These are phyloP conservation scores for Rhinophrynus dorsalis DNA, from an alignment of 2,797 vertebrate genomes.

Conservation along the genomic window DNA sequence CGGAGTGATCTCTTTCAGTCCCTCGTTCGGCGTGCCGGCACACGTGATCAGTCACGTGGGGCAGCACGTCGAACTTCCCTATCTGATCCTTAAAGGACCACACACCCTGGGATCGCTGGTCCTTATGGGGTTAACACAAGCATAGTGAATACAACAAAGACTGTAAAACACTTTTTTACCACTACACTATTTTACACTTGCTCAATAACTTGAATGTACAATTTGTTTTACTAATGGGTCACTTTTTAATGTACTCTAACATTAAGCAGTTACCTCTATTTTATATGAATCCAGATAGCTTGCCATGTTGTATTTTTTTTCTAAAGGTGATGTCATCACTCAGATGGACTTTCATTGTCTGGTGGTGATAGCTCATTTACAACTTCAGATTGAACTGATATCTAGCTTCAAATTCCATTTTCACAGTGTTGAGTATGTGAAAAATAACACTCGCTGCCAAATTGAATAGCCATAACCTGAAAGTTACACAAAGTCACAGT, in stretches of 20 bases:
- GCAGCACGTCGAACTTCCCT: too few relatives aligned
- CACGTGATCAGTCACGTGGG: too few relatives aligned
- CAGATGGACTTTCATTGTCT: constrained; percentile 21
- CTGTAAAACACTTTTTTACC: too few relatives aligned
- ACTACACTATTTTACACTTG: too few relatives aligned
- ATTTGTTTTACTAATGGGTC: too few relatives aligned
- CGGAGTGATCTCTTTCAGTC: too few relatives aligned
- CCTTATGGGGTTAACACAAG: too few relatives aligned
- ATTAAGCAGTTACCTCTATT: not conserved
- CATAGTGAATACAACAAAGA: too few relatives aligned
- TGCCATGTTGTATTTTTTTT: not conserved
- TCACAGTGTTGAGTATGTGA: constrained; percentile 19
- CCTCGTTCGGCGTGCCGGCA: too few relatives aligned
- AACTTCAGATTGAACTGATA: constrained; percentile 26
- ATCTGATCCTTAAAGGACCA: too few relatives aligned
- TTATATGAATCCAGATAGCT: not conserved
- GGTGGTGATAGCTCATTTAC: constrained; percentile 18
- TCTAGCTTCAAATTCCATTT: constrained; percentile 28
- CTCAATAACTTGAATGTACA: too few relatives aligned
- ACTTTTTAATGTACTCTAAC: not conserved
- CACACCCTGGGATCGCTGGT: too few relatives aligned
- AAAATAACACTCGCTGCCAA: constrained; percentile 20
- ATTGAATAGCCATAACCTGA: not conserved
- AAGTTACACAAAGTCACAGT: constrained; percentile 1
- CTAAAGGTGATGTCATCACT: constrained; percentile 11